These are phyloP conservation scores for Aphis gossypii DNA, from an alignment of 1,140 invertebrate genomes.

Conservation along the genomic window DNA sequence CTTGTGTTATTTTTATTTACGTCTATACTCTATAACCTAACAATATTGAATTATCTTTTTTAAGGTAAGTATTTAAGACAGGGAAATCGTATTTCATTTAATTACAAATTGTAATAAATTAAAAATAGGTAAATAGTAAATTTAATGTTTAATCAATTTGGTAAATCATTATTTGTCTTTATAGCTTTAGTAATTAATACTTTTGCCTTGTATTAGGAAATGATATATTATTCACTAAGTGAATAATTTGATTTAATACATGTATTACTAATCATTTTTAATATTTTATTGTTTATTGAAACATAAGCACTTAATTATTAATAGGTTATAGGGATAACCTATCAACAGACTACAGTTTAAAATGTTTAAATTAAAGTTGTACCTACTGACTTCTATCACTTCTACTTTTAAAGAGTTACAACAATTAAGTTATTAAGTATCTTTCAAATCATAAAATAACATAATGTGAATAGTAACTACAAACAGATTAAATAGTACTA, in stretches of 20 bases:
- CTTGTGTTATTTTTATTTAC: not conserved
- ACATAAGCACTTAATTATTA: not conserved
- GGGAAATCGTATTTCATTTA: not conserved
- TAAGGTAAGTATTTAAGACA: not conserved
- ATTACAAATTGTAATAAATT: not conserved
- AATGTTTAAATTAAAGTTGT: not conserved
- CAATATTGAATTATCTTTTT: constrained; percentile 1
- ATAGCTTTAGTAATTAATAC: not conserved
- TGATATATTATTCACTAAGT: not conserved
- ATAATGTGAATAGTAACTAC: too few species aligned
- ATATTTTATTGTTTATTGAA: not conserved
- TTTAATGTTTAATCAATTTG: not conserved
- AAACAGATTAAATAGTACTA: too few species aligned
- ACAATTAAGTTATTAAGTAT: too few species aligned
- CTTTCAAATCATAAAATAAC: too few species aligned
- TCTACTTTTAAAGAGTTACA: too few species aligned
- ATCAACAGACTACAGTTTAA: too few species aligned
- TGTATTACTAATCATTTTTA: too few species aligned
- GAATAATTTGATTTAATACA: not conserved
- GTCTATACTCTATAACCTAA: not conserved
- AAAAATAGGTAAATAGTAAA: not conserved
- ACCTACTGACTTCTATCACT: not conserved
- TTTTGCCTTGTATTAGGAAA: not conserved
- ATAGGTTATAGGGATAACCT: too few species aligned
- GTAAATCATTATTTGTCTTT: not conserved